Conservation (phyloP, 1,140 invertebrate genomes). For the Zaprionus africanus region DNA sequence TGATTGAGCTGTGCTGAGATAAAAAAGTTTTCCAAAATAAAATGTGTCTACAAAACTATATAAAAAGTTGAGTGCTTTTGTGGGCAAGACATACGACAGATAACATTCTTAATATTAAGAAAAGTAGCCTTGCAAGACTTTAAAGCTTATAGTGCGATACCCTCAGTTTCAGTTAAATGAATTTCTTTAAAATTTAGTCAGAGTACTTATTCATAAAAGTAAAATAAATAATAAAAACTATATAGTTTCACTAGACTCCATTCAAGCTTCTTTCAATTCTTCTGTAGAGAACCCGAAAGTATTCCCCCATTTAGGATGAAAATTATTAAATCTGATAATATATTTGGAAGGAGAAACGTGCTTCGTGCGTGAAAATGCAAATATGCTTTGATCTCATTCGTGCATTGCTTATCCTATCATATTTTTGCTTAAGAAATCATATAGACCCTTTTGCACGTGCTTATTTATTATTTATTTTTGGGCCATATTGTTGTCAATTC, state of each 20-base stretch:
- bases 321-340: conserved; percentile 6
- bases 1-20: conserved; percentile 40
- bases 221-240: not conserved
- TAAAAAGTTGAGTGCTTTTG: conserved; percentile 25
- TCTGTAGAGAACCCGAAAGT: not conserved
- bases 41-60: conserved; percentile 25
- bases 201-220: not conserved
- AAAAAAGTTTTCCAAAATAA: conserved; percentile 23
- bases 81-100: conserved; percentile 35
- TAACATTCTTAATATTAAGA: conserved; percentile 20
- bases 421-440: not conserved
- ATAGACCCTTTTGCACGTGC: not conserved
- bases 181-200: not conserved
- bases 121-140: conserved; percentile 7
- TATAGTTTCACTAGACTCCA: not conserved
- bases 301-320: not conserved
- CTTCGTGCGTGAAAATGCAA: conserved; percentile 39
- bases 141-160: conserved; percentile 1
- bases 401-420: conserved; percentile 27
- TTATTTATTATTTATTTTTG: not conserved
- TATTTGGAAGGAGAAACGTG: conserved; percentile 22
- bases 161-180: not conserved
- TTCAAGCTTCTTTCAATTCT: not conserved
- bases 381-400: conserved; percentile 21
- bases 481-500: not conserved